Base-by-base conservation (phyloP, 2,797 vertebrate genomes). In the Gymnocypris eckloni region DNA sequence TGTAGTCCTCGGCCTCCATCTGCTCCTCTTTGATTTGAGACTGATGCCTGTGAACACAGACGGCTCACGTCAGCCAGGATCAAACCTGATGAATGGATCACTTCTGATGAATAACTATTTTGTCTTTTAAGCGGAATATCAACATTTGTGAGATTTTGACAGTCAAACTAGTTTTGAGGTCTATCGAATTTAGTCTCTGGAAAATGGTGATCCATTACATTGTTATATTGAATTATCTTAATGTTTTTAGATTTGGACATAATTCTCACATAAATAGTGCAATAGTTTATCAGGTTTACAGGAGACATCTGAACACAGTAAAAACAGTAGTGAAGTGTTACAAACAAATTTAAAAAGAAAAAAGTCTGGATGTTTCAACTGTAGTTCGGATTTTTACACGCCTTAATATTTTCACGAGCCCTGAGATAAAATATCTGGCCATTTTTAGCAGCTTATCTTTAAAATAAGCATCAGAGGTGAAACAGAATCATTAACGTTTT, bases 11-110 rank as follows among this genome's bases (percentile, higher is more conserved):
- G 52, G 96, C 96, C 39, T 99, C 97, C 90, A 98, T 95, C 12
- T 97, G 97, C 92, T 99, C 97, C 91, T 97, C 97, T 96, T 99
- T 99, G 88, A 99, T 96, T 87, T 97, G 97, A 91, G 94, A 95
- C 0, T 93, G 93, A 90, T 93, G 93, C 94, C 96, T 96, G 91
- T 12, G 54, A 16, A 83, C 50, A 81, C 25, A 85, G 22, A 80
- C 22, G 33, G 13, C 5, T 22, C 41, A 13, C 22, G 33, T 81
- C 28, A 54, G 43, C 22, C 70, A 4, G 13, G 41, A 22, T 10
- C 54, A 22, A 56, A 22, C 13, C 48, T 33, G 33, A 33, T 33
- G 33, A 33, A 33, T 33, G 33, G 33, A 33, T 33, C 54, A n/a
- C 54, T 10, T 28, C 12, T 28, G n/a, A 28, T 12, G 4, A 25